Conservation (phyloP, 1,140 invertebrate genomes). For the Drosophila bocqueti region DNA sequence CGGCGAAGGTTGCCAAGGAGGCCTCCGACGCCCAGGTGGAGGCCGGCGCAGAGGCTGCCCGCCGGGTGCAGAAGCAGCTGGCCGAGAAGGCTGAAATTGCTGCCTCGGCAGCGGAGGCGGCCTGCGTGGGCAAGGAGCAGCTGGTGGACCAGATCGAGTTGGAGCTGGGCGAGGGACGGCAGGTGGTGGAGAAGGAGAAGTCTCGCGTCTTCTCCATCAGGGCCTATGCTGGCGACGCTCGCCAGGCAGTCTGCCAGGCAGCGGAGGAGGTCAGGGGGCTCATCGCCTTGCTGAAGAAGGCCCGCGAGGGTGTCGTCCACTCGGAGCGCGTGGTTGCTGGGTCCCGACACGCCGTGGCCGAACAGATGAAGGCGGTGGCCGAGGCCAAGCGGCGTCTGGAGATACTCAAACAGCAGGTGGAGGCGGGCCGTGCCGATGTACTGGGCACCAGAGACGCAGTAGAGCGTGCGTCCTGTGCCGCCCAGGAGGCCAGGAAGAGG, state of each 20-base stretch:
- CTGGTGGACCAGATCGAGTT: slow-evolving; percentile 87
- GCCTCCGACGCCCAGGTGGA: slow-evolving; percentile 82
- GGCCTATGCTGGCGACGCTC: slow-evolving; percentile 87
- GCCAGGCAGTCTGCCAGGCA: slow-evolving; percentile 87
- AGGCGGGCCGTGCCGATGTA: slow-evolving; percentile 86
- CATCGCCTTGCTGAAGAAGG: slow-evolving; percentile 41
- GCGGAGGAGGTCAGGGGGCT: slow-evolving; percentile 83
- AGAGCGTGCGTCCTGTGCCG: slow-evolving; percentile 87
- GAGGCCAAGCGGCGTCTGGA: slow-evolving; percentile 88
- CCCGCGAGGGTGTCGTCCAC: slow-evolving; percentile 87
- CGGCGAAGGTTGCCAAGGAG: slow-evolving; percentile 88
- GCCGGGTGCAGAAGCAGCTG: slow-evolving; percentile 66
- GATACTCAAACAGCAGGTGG: slow-evolving; percentile 87
- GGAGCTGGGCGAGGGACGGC: slow-evolving; percentile 88
- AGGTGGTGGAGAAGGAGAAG: slow-evolving; percentile 88
- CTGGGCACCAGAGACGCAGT: slow-evolving; percentile 88
- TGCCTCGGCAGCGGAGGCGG: slow-evolving; percentile 89
- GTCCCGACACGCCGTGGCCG: slow-evolving; percentile 86
- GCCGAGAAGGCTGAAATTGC: slow-evolving; percentile 89
- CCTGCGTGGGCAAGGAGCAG: slow-evolving; percentile 87
- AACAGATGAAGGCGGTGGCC: slow-evolving; percentile 88
- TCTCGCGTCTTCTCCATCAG: slow-evolving; percentile 87
- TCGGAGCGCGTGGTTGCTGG: slow-evolving; percentile 87
- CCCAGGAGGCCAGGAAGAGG: slow-evolving; percentile 86
- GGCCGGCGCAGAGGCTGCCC: background rate